These are phyloP conservation scores for Heliothis peltigera DNA, from an alignment of 2,888 invertebrate genomes.

Conservation along the genomic window DNA sequence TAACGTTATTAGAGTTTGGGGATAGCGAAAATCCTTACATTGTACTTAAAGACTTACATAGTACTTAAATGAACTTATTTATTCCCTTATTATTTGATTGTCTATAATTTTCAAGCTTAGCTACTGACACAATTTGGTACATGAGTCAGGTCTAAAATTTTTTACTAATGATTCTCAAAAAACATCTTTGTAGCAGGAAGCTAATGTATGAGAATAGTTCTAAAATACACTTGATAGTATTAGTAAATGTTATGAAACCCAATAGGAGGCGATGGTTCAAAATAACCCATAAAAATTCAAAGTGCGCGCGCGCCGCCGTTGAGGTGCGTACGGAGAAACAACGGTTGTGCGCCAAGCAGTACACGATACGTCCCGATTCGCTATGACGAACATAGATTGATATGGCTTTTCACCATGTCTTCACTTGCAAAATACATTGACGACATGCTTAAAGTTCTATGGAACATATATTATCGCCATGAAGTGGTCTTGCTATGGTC, in stretches of 20 bases:
- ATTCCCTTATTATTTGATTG: too few relatives aligned
- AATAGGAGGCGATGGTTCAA: conserved; percentile 62
- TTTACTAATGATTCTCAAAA: too few relatives aligned
- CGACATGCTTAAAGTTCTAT: background rate
- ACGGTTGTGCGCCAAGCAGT: conserved; percentile 69
- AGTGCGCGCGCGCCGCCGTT: conserved; percentile 63
- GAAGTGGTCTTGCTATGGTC: too few relatives aligned
- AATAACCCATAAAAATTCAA: conserved; percentile 77
- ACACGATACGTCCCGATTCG: conserved; percentile 55
- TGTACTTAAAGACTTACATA: too few relatives aligned
- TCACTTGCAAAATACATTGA: background rate
- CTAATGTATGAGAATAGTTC: conserved; percentile 17
- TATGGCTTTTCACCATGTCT: background rate
- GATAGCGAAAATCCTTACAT: too few relatives aligned
- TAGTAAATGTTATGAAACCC: conserved; percentile 62
- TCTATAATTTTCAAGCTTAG: too few relatives aligned
- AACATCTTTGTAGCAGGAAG: too few relatives aligned
- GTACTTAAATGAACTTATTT: too few relatives aligned
- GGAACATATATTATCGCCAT: too few relatives aligned
- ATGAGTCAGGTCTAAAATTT: too few relatives aligned
- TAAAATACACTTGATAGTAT: conserved; percentile 31
- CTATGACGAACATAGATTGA: conserved; percentile 60
- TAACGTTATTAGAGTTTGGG: too few relatives aligned
- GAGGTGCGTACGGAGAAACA: conserved; percentile 73
- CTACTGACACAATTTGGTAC: too few relatives aligned